phyloP scores from a whole-genome alignment of 1,140 invertebrate species.

The Drosophila watanabei region DNA sequence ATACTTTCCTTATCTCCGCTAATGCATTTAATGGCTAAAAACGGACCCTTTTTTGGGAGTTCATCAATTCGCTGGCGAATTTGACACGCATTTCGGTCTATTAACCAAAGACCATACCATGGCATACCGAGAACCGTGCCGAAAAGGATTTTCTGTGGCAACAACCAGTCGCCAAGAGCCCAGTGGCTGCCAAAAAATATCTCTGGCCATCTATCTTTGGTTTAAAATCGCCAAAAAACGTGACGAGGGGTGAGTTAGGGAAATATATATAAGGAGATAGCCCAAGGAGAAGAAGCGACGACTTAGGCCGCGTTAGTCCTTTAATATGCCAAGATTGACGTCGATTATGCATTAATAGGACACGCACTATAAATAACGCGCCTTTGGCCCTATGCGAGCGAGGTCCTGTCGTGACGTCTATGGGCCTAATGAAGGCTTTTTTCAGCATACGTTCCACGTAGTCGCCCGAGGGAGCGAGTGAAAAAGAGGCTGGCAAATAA shows the following conservation, averaged over 20 bases:
- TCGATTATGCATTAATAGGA: slow-evolving; percentile 79
- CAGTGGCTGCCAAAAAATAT: slow-evolving; percentile 49
- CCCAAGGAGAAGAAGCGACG: slow-evolving; percentile 36
- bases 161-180: slow-evolving; percentile 54
- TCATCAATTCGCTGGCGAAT: slow-evolving; percentile 54
- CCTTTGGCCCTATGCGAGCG: slow-evolving; percentile 49
- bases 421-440: slow-evolving; percentile 77
- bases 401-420: slow-evolving; percentile 74
- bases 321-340: slow-evolving; percentile 81
- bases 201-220: slow-evolving; percentile 57
- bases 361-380: slow-evolving; percentile 82
- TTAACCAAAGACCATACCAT: slow-evolving; percentile 37
- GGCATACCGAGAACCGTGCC: slow-evolving; percentile 5
- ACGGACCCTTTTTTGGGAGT: slow-evolving; percentile 37
- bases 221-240: slow-evolving; percentile 59
- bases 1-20: slow-evolving; percentile 25
- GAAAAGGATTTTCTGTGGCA: slow-evolving; percentile 52
- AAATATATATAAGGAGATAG: not conserved
- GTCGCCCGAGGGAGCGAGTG: slow-evolving; percentile 48
- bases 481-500: slow-evolving; percentile 34
- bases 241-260: slow-evolving; percentile 33
- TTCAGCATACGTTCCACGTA: slow-evolving; percentile 71
- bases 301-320: slow-evolving; percentile 71
- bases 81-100: slow-evolving; percentile 52
- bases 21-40: slow-evolving; percentile 32